Base-by-base conservation (phyloP, 2,797 vertebrate genomes). In the Phalloptychus januarius region DNA sequence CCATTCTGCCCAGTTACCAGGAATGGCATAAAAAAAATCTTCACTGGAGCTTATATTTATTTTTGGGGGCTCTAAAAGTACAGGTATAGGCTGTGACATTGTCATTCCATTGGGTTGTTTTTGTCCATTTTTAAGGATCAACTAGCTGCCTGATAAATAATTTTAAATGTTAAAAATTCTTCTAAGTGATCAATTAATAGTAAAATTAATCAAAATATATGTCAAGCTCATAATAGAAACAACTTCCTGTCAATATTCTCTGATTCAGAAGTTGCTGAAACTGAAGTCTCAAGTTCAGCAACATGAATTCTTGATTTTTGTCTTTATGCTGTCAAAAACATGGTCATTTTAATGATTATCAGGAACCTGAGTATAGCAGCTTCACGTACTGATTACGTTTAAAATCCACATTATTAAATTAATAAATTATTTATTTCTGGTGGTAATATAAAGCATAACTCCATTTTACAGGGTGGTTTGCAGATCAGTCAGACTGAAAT, bases 1-100 rank as follows among this genome's bases (percentile, higher is more conserved):
- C 84, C 83, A 87, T 83, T 81, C 80, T 77, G 83, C 75, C 74
- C 75, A 56, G 85, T 75, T 83, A 75, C 78, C 83, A 87, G 80
- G 70, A 76, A 88, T 67, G 71, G 81, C 84, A 44, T 1, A 81
- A 54, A 76, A 86, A 61, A 75, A 15, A 61, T n/a, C 38, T 48
- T 46, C 45, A 70, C 33, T 33, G 45, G 80, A 77, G 86, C 71
- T 79, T 91, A 15, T 58, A 33, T 15, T 16, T 31, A 58, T 79
- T 89, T 86, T 85, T 13, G 23, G 5, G 23, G 7, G 10, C 23
- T 73, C 31, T 54, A n/a, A 36, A 52, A 4, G 52, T 7, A 54
- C 71, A n/a, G 33, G 33, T 70, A 79, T 86, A 83, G 23, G 52
- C 25, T 54, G 20, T 54, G 52, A 54, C 0, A 3, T 45, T 54